Evolutionary conservation across 2,888 invertebrate species (phyloP).

Genomic region (Drosophila koepferae): DNA sequence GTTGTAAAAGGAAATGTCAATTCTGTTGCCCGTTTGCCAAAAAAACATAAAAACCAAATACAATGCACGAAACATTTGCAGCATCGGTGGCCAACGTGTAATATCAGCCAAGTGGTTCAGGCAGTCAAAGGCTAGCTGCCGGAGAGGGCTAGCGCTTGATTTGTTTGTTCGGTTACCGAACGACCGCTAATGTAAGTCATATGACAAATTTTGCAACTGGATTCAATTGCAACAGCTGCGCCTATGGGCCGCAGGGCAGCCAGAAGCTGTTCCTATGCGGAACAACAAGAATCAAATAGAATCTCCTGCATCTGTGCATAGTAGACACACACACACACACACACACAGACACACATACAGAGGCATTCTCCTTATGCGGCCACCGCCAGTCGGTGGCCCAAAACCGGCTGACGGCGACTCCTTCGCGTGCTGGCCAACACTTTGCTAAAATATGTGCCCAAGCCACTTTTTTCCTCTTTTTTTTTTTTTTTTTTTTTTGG

Average conservation of each 20-base stretch:
- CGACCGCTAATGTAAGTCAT: conserved; percentile 71
- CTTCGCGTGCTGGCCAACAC: conserved; percentile 73
- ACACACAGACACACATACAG: conserved; percentile 40
- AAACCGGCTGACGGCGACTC: conserved; percentile 56
- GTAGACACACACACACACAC: conserved; percentile 27
- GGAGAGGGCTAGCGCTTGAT: conserved; percentile 12
- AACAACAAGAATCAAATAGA: conserved; percentile 53
- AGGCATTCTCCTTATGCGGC: conserved; percentile 71
- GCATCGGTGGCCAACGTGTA: conserved; percentile 57
- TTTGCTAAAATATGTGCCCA: conserved; percentile 80
- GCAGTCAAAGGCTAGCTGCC: conserved; percentile 1
- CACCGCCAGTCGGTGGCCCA: conserved; percentile 54
- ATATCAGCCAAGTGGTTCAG: conserved; percentile 21
- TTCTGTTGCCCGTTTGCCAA: conserved; percentile 77
- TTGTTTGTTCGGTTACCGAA: conserved; percentile 35
- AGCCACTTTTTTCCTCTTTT: conserved; percentile 57
- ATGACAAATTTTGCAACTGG: conserved; percentile 72
- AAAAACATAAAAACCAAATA: conserved; percentile 33
- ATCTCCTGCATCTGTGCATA: conserved; percentile 30
- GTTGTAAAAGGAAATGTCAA: conserved; percentile 81
- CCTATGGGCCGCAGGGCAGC: not conserved
- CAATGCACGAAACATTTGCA: conserved; percentile 70
- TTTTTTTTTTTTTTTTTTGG: conserved; percentile 41
- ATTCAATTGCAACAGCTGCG: conserved; percentile 39
- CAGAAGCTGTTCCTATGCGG: conserved; percentile 45